Evolutionary conservation across 2,888 invertebrate species (phyloP).

Genomic region (Gandaritis pyraliata): DNA sequence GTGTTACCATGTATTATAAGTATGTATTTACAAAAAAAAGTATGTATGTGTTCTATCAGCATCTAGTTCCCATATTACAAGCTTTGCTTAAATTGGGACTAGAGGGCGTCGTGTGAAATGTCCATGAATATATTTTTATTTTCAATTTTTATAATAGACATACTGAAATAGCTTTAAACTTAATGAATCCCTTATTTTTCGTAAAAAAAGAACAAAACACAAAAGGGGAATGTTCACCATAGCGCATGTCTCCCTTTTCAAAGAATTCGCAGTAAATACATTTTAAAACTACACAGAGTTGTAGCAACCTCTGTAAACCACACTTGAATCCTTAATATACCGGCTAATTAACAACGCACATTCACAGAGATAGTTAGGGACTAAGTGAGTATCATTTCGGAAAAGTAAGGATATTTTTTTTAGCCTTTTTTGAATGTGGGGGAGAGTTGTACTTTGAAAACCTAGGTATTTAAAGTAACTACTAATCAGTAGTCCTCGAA

Average conservation of each 20-base stretch:
- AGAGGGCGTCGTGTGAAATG: too few relatives aligned
- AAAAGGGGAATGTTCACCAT: background rate
- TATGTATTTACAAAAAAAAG: too few relatives aligned
- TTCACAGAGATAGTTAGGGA: conserved; percentile 55
- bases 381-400: conserved; percentile 43
- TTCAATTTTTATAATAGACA: too few relatives aligned
- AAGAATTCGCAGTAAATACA: conserved; percentile 31
- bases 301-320: conserved; percentile 43
- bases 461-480: too few relatives aligned
- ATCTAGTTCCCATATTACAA: background rate
- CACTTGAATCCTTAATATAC: conserved; percentile 74
- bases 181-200: background rate
- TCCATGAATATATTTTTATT: too few relatives aligned
- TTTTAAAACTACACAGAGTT: conserved; percentile 14
- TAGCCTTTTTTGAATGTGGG: too few relatives aligned
- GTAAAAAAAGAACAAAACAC: background rate
- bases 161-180: background rate
- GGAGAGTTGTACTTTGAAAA: too few relatives aligned
- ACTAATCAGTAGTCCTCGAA: too few relatives aligned
- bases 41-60: too few relatives aligned
- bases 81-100: background rate
- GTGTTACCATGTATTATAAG: too few relatives aligned
- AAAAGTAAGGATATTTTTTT: conserved; percentile 36
- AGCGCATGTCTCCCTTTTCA: conserved; percentile 21
- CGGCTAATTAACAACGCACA: conserved; percentile 76